A percentile compares a stretch with the other conserved stretches of the same genome.
Evolutionary conservation across 2,888 invertebrate species (phyloP).

Genomic region (Idaea straminata): DNA sequence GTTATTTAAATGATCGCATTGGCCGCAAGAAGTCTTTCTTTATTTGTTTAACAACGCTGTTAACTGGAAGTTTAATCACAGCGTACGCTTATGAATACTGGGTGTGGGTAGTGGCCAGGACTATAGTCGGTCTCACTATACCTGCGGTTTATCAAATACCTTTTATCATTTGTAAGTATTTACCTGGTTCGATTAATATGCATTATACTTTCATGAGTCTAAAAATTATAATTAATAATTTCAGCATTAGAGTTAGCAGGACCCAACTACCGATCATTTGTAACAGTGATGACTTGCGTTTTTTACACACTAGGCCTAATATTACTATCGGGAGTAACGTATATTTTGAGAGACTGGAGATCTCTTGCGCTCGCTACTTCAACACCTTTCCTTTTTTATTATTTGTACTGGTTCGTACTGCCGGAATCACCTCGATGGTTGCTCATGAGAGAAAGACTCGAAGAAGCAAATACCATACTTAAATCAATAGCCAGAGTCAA

Average conservation of each 20-base stretch:
- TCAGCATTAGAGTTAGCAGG: constrained; percentile 94
- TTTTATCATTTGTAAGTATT: constrained; percentile 92
- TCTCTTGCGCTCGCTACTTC: constrained; percentile 89
- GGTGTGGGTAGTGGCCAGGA: constrained; percentile 90
- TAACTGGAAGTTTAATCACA: constrained; percentile 89
- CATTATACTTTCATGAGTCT: not conserved
- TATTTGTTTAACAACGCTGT: constrained; percentile 89
- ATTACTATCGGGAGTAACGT: constrained; percentile 90
- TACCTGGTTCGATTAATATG: not conserved
- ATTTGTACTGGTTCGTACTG: constrained; percentile 91
- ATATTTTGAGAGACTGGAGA: constrained; percentile 91
- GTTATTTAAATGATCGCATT: constrained; percentile 91
- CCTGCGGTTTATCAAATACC: constrained; percentile 97
- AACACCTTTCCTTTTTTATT: constrained; percentile 90
- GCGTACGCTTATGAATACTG: constrained; percentile 89
- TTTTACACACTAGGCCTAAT: constrained; percentile 94
- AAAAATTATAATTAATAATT: constrained; percentile 38
- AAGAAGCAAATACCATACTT: constrained; percentile 89
- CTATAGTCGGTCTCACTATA: constrained; percentile 93
- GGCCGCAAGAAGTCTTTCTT: constrained; percentile 93
- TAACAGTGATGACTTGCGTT: constrained; percentile 94
- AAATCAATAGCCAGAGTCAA: constrained; percentile 89
- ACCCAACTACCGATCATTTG: constrained; percentile 93
- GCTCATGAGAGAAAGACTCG: constrained; percentile 88
- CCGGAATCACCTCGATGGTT: constrained; percentile 96